Evolutionary conservation across 2,797 vertebrate species (phyloP).

Genomic region (Columba guinea): DNA sequence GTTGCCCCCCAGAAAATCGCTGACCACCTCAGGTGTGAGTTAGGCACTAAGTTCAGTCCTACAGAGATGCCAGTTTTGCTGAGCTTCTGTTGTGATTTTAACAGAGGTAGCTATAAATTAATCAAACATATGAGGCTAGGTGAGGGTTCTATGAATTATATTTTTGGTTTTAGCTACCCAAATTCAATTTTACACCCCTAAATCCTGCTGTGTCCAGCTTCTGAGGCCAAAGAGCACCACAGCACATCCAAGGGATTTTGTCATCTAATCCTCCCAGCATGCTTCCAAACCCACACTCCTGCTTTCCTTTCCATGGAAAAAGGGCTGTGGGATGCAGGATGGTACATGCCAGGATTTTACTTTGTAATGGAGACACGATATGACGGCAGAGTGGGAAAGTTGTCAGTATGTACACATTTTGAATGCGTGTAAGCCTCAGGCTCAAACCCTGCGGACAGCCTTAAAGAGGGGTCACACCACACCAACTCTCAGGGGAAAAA

Average conservation of each 20-base stretch:
- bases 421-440: not conserved
- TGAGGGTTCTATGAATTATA: not conserved
- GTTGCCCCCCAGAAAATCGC: not conserved
- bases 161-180: not conserved
- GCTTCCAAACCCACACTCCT: not conserved
- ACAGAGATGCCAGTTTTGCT: not conserved
- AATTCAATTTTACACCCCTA: not conserved
- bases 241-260: not conserved
- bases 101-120: not conserved
- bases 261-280: not conserved
- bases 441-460: not conserved
- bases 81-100: not conserved
- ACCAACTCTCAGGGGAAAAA: not conserved
- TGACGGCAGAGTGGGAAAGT: conserved; percentile 19
- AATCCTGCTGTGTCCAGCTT: not conserved
- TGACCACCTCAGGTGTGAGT: not conserved
- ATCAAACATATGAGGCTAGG: not conserved
- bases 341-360: conserved; percentile 5
- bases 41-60: not conserved
- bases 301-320: not conserved
- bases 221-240: not conserved
- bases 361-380: not conserved
- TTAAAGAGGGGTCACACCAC: conserved; percentile 11
- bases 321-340: not conserved
- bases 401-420: not conserved